A percentile compares a stretch with the other conserved stretches of the same genome.
Conservation (phyloP, 2,797 vertebrate genomes). For the Furcifer pardalis region DNA sequence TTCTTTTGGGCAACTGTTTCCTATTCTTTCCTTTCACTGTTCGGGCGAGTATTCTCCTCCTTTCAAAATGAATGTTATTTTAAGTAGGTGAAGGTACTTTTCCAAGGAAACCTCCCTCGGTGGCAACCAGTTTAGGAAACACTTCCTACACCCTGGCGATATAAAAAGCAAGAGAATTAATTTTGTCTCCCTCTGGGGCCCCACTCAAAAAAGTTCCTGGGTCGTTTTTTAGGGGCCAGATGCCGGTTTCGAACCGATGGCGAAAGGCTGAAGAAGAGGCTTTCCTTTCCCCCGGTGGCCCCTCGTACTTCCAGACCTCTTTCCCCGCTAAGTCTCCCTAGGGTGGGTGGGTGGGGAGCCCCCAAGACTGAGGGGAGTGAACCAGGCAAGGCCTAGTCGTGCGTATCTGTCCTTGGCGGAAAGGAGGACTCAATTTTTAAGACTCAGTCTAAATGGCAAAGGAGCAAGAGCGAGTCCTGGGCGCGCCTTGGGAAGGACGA, state of each 20-base stretch:
- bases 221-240: too few relatives aligned
- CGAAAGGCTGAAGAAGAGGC: too few relatives aligned
- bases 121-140: not conserved
- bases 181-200: too few relatives aligned
- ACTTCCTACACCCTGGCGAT: too few relatives aligned
- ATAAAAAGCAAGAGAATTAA: too few relatives aligned
- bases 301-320: not conserved
- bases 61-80: slow-evolving; percentile 6
- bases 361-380: too few relatives aligned
- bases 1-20: not conserved
- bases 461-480: not conserved
- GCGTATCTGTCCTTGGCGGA: slow-evolving; percentile 4
- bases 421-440: not conserved
- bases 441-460: not conserved
- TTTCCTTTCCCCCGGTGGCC: too few relatives aligned
- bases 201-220: too few relatives aligned
- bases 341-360: not conserved
- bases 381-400: not conserved
- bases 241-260: not conserved
- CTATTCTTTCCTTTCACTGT: slow-evolving; percentile 10
- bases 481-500: not conserved
- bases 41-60: not conserved
- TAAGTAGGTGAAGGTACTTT: fast-evolving
- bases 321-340: not conserved
- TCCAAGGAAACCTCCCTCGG: not conserved